Percentiles rank a stretch among this genome's conserved stretches.
Evolutionary conservation across 1,140 invertebrate species (phyloP).

Genomic region (Drosophila pruinosa): DNA sequence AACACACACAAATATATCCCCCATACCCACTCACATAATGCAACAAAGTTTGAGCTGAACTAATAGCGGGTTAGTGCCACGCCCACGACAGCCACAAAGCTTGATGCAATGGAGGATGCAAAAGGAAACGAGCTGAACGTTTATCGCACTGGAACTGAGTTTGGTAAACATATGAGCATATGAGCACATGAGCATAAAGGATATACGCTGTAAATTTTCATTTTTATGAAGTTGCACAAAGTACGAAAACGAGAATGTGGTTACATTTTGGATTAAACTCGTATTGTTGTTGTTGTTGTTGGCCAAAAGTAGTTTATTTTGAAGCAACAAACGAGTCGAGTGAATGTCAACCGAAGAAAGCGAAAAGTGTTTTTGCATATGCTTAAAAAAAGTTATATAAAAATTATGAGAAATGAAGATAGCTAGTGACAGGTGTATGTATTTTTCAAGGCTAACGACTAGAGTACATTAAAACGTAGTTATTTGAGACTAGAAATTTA

Average conservation of each 20-base stretch:
- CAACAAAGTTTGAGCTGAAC: slow-evolving; percentile 31
- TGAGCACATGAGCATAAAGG: slow-evolving; percentile 75
- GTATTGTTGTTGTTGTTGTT: slow-evolving; percentile 12
- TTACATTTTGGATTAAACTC: slow-evolving; percentile 74
- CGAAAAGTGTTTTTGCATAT: slow-evolving; percentile 12
- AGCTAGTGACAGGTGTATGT: slow-evolving; percentile 7
- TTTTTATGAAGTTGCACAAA: slow-evolving; percentile 77
- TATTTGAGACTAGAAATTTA: too few species aligned
- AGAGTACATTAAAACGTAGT: neutral
- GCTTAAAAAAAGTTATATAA: slow-evolving; percentile 15
- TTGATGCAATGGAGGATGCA: slow-evolving; percentile 53
- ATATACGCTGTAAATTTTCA: slow-evolving; percentile 76
- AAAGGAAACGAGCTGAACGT: slow-evolving; percentile 55
- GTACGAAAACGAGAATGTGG: slow-evolving; percentile 72
- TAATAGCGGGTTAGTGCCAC: slow-evolving; percentile 17
- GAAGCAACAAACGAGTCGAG: slow-evolving; percentile 26
- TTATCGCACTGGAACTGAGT: slow-evolving; percentile 53
- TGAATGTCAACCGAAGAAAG: slow-evolving; percentile 30
- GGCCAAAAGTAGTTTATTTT: slow-evolving; percentile 31
- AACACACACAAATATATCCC: neutral
- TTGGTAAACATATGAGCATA: slow-evolving; percentile 66
- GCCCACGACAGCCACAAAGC: slow-evolving; percentile 58
- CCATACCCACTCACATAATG: slow-evolving; percentile 11
- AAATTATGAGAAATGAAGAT: slow-evolving; percentile 11
- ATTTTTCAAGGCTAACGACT: slow-evolving; percentile 20